Evolutionary conservation across 1,140 invertebrate species (phyloP), one percentile per base, ranked within the genome.

Genomic region (Arctopsyche grandis): DNA sequence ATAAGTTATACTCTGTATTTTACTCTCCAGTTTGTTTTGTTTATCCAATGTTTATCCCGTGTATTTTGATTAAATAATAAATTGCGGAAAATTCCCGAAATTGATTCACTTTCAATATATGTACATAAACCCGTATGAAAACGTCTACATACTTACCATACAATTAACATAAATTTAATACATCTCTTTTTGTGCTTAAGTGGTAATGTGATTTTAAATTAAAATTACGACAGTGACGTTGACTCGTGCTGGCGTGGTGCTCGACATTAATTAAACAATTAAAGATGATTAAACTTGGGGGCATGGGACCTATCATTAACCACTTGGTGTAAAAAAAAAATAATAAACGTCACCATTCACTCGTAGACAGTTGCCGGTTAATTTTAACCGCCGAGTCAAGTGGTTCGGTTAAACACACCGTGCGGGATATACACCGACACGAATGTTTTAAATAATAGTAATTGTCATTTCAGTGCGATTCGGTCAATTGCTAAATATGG

Each of bases 261-360:
- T 16, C 77, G 26, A 38, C 75, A 81, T 79, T 81, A 79, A 81
- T 81, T 79, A 77, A 77, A 81, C 78, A 81, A 81, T 81, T 81
- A 78, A 79, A 79, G 66, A 79, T 81, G 78, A 81, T 81, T 79
- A 81, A 79, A 77, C 24, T 58, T 38, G 14, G 16, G 69, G 44
- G 69, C 29, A 74, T 56, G 71, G 46, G 43, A 52, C 52, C 44
- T 77, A 43, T 80, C 70, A 70, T 69, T 77, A 52, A 16, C 38
- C n/a, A 21, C 14, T 63, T 24, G 43, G 22, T 19, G 21, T 14
- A 73, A 46, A 79, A 71, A 58, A 14, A 70, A 48, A 46, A 56
- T 22, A 24, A n/a, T 9, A 70, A 70, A 70, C 5, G 48, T 52
- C 10, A 26, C 63, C 22, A 29, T n/a, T n/a, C n/a, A n/a, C n/a